Conservation (phyloP, 2,797 vertebrate species). For the Melanotaenia maccullochi region DNA sequence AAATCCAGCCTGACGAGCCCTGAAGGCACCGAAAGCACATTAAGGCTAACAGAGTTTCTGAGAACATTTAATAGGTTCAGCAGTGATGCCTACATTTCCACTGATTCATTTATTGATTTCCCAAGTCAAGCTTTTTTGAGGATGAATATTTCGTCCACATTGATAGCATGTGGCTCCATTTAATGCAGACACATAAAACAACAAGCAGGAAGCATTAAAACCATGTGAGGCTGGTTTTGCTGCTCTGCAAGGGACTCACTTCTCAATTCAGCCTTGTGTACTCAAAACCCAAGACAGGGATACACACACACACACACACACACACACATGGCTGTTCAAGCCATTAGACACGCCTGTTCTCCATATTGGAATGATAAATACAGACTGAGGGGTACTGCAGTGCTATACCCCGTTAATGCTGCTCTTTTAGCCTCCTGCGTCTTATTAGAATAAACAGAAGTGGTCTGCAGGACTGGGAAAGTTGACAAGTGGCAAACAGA, state of each 20-base stretch:
- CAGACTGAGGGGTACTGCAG: constrained; percentile 42
- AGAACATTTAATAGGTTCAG: constrained; percentile 27
- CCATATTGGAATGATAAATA: constrained; percentile 72
- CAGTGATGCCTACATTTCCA: constrained; percentile 38
- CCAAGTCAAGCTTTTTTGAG: constrained; percentile 7
- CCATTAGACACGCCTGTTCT: constrained; percentile 64
- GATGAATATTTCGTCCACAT: constrained; percentile 62
- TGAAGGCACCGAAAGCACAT: constrained; percentile 26
- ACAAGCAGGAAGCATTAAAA: constrained; percentile 80
- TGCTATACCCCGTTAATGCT: constrained; percentile 39
- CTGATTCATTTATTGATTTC: constrained; percentile 66
- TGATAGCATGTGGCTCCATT: constrained; percentile 73
- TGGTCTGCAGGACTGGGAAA: constrained; percentile 48
- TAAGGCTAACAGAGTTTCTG: constrained; percentile 4
- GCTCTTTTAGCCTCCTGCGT: constrained; percentile 54
- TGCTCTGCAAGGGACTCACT: constrained; percentile 53
- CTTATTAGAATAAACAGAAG: constrained; percentile 70
- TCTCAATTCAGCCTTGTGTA: constrained; percentile 64
- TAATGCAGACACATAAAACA: constrained; percentile 79
- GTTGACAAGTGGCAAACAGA: constrained; percentile 53
- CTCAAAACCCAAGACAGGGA: constrained; percentile 27
- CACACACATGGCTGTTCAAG: constrained; percentile 51
- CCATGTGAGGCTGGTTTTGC: constrained; percentile 56
- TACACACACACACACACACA: constrained; percentile 29
- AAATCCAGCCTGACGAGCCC: constrained; percentile 33